Conservation (phyloP, 2,888 invertebrate species). For the Morpho deidamia region DNA sequence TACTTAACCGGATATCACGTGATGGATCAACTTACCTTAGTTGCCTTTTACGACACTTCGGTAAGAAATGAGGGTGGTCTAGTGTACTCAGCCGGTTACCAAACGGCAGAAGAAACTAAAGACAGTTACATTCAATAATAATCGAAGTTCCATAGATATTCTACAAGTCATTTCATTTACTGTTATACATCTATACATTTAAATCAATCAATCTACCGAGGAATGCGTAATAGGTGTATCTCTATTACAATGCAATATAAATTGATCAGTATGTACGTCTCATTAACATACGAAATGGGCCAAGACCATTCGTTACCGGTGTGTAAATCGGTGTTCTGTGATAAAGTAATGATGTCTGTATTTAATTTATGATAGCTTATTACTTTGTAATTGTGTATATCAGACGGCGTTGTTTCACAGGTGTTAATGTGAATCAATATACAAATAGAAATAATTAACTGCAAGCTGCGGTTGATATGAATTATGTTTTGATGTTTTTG, state of each 20-base stretch:
- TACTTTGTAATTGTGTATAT: constrained; percentile 7
- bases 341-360: constrained; percentile 24
- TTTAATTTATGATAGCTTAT: constrained; percentile 17
- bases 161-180: constrained; percentile 35
- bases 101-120: neutral
- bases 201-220: constrained; percentile 53
- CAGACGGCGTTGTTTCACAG: constrained; percentile 6
- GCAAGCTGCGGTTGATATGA: neutral
- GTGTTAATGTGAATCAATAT: constrained; percentile 2
- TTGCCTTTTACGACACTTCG: too few relatives aligned
- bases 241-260: constrained; percentile 50
- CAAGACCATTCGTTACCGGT: constrained; percentile 27
- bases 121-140: constrained; percentile 9
- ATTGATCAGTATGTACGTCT: constrained; percentile 46
- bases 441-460: neutral
- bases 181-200: constrained; percentile 45
- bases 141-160: constrained; percentile 23
- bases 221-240: constrained; percentile 50
- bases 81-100: too few relatives aligned
- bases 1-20: too few relatives aligned
- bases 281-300: constrained; percentile 52
- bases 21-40: too few relatives aligned
- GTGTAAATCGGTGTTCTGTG: constrained; percentile 17
- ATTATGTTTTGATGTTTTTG: neutral
- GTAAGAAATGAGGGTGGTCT: too few relatives aligned